Evolutionary conservation across 2,888 invertebrate genomes (phyloP).

Genomic region (Leucophora obtusa): DNA sequence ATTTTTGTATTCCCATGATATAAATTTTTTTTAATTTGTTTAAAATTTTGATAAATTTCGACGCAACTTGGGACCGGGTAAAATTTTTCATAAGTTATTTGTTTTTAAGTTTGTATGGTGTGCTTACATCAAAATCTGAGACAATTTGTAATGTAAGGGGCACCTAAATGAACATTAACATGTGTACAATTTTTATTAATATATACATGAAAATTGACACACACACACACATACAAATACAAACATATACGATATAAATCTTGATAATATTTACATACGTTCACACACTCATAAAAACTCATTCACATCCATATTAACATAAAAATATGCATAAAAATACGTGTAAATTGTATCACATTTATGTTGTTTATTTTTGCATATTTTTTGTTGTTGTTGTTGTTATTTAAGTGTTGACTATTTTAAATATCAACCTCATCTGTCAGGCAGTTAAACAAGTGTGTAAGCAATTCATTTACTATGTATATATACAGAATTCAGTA

Average conservation of each 20-base stretch:
- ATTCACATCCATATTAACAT: neutral
- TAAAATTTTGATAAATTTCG: no score
- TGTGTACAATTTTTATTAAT: no score
- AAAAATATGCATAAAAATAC: slow-evolving; percentile 32
- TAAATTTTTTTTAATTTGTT: no score
- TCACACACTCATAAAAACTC: neutral
- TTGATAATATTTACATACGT: neutral
- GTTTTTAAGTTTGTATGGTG: no score
- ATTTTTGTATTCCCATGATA: no score
- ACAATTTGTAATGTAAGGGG: no score
- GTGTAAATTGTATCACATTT: slow-evolving; percentile 56
- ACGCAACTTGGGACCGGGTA: no score
- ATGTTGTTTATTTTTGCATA: slow-evolving; percentile 30
- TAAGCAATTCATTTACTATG: slow-evolving; percentile 41
- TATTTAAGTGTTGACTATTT: slow-evolving; percentile 55
- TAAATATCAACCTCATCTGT: slow-evolving; percentile 53
- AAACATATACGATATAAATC: neutral
- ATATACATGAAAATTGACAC: no score
- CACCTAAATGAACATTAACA: no score
- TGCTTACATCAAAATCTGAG: no score
- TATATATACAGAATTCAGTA: slow-evolving; percentile 1
- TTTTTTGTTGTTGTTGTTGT: neutral
- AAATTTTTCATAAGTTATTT: no score
- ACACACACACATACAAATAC: neutral
- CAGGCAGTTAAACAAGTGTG: slow-evolving; percentile 39